phyloP scores from a whole-genome alignment of 2,888 invertebrate species.

The Cremastobaeus sp. region DNA sequence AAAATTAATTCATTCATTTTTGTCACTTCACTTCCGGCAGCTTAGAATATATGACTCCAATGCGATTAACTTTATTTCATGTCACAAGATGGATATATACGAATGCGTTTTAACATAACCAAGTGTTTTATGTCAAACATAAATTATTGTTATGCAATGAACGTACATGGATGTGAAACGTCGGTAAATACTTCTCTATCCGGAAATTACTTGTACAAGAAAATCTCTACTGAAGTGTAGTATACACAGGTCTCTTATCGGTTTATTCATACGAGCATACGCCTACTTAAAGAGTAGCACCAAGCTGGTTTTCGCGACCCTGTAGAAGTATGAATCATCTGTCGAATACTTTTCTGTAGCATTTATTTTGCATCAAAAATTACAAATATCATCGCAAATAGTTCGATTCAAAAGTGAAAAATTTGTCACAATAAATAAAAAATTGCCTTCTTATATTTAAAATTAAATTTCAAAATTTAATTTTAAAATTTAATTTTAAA shows the following conservation, averaged over 20 bases:
- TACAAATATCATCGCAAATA: too few species aligned
- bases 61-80: not conserved
- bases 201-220: constrained; percentile 30
- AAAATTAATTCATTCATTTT: too few species aligned
- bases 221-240: constrained; percentile 12
- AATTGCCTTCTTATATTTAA: too few species aligned
- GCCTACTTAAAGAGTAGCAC: constrained; percentile 35
- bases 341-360: constrained; percentile 9
- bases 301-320: constrained; percentile 22
- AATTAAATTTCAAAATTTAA: too few species aligned
- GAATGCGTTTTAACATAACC: constrained; percentile 16
- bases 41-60: too few species aligned
- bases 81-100: not conserved
- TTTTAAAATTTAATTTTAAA: too few species aligned
- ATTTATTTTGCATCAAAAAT: constrained; percentile 10
- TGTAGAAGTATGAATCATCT: constrained; percentile 25
- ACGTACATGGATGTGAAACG: constrained; percentile 16
- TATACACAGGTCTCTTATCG: constrained; percentile 5
- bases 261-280: constrained; percentile 20
- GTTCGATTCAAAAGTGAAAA: too few species aligned
- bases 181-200: constrained; percentile 9
- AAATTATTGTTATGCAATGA: constrained; percentile 23
- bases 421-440: too few species aligned
- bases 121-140: constrained; percentile 28
- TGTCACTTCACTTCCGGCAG: too few species aligned